Percentiles rank a stretch among this genome's conserved stretches.
These are phyloP conservation scores for Eupithecia centaureata DNA, from an alignment of 2,888 invertebrate species.

Conservation along the genomic window DNA sequence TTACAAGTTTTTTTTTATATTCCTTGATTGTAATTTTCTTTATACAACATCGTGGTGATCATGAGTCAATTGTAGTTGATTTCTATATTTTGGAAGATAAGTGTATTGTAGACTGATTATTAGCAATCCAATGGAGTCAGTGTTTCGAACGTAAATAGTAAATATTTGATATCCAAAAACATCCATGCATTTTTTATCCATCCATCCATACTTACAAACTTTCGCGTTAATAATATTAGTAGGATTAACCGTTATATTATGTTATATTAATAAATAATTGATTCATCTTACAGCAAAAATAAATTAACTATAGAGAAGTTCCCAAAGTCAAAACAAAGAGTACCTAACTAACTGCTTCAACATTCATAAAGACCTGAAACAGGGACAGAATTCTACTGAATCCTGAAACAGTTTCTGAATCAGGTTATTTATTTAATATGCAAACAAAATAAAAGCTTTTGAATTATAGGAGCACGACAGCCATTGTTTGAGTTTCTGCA, in stretches of 20 bases:
- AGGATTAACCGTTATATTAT: not conserved
- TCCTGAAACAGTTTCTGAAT: conserved; percentile 10
- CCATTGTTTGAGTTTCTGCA: conserved; percentile 14
- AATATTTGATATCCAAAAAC: too few relatives aligned
- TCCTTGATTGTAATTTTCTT: too few relatives aligned
- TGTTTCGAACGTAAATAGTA: too few relatives aligned
- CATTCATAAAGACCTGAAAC: conserved; percentile 4
- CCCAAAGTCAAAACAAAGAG: not conserved
- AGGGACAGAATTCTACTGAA: not conserved
- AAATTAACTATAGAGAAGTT: not conserved
- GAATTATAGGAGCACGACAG: conserved; percentile 11
- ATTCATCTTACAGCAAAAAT: not conserved
- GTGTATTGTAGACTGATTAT: not conserved
- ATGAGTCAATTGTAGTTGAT: too few relatives aligned
- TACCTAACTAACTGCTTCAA: conserved; percentile 1
- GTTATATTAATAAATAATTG: not conserved
- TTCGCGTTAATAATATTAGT: too few relatives aligned
- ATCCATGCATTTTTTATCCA: too few relatives aligned
- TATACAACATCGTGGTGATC: too few relatives aligned
- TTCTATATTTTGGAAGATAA: too few relatives aligned
- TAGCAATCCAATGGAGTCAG: not conserved
- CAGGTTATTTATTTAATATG: conserved; percentile 13
- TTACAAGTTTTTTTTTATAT: too few relatives aligned
- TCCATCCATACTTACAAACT: too few relatives aligned
- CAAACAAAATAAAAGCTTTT: conserved; percentile 14